phyloP scores from a whole-genome alignment of 2,797 vertebrate genomes.

The Petrocephalus schoutedeni region DNA sequence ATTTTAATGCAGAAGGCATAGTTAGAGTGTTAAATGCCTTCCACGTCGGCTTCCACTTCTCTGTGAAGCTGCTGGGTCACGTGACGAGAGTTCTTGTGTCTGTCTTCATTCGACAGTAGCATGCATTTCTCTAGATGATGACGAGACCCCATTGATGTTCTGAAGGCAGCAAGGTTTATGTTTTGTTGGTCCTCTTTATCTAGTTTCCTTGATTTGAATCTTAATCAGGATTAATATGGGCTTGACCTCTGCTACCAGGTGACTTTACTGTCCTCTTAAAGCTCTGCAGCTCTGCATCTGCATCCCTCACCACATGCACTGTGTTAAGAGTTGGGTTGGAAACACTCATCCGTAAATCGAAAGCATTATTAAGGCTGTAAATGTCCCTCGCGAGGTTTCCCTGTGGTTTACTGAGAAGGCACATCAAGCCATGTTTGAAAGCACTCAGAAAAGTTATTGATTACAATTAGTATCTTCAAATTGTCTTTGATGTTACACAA shows the following conservation, averaged over 20 bases:
- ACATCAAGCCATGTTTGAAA: background rate
- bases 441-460: background rate
- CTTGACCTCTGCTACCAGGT: no score
- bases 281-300: background rate
- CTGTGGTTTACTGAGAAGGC: background rate
- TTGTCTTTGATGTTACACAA: background rate
- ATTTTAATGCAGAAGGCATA: background rate
- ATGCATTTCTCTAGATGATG: background rate
- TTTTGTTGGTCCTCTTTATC: background rate
- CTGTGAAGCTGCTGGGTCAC: background rate
- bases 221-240: background rate
- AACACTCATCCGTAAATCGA: background rate
- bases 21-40: background rate
- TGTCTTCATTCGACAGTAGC: background rate
- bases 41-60: background rate
- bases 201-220: slow-evolving; percentile 5
- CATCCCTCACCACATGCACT: background rate
- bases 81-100: background rate
- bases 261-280: background rate
- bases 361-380: background rate
- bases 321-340: slow-evolving; percentile 1
- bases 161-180: background rate
- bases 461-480: background rate
- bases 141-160: background rate
- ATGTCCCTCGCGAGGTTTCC: background rate